Evolutionary conservation across 2,113 vertebrate genomes (phyloP).

Genomic region (Turnix velox): DNA sequence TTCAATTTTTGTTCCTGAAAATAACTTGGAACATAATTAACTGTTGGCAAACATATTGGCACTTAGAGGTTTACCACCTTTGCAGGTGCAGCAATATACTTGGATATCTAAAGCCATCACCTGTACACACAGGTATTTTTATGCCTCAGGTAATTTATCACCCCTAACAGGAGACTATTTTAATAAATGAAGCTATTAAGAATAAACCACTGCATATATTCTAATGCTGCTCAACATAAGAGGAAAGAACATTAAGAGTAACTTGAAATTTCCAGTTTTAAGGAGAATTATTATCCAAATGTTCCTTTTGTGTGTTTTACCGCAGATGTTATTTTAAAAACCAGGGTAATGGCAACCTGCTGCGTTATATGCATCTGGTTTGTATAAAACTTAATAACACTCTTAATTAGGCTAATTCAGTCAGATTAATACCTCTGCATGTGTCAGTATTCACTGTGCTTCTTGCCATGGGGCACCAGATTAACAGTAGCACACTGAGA

Average conservation of each 20-base stretch:
- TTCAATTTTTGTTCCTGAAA: conserved; percentile 50
- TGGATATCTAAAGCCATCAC: not conserved
- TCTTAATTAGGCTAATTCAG: conserved; percentile 76
- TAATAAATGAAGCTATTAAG: conserved; percentile 58
- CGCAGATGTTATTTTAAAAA: conserved; percentile 71
- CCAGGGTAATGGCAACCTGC: conserved; percentile 70
- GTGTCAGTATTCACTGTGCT: conserved; percentile 59
- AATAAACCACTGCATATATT: conserved; percentile 38
- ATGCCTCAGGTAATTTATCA: conserved; percentile 46
- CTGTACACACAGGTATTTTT: conserved; percentile 22
- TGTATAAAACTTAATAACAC: conserved; percentile 69
- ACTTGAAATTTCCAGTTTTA: conserved; percentile 43
- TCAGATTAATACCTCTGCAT: conserved; percentile 71
- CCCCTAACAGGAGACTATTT: conserved; percentile 43
- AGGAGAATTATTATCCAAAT: conserved; percentile 36
- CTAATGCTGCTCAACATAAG: conserved; percentile 24
- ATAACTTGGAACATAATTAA: conserved; percentile 61
- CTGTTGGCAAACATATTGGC: conserved; percentile 53
- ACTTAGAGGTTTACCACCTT: conserved; percentile 25
- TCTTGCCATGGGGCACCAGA: conserved; percentile 52
- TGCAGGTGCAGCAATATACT: conserved; percentile 34
- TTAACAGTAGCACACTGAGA: conserved; percentile 58
- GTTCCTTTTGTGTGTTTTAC: conserved; percentile 59
- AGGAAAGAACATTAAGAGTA: conserved; percentile 16
- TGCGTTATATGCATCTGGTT: conserved; percentile 63